Evolutionary conservation across 2,888 invertebrate genomes (phyloP), one percentile per base, ranked within the genome.

Genomic region (Cryptocheilus praepositus): DNA sequence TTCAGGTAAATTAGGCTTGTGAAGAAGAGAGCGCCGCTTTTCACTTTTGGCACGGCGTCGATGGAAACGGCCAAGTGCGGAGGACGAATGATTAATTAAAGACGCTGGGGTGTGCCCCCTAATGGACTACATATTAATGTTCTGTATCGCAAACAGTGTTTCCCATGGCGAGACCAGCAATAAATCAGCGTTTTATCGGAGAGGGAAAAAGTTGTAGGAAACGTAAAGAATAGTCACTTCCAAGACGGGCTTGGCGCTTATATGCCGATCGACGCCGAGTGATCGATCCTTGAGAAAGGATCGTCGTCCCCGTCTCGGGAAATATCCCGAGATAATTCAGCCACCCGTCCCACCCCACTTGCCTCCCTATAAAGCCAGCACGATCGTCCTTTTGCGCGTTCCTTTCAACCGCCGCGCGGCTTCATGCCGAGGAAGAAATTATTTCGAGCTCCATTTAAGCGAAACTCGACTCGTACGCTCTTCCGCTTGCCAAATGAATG

Each of bases 41-140:
- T 68, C 64, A 60, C 73, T 71, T 73, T 77, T 66, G 70, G 58
- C 65, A 59, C n/a, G 19, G 18, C 49, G 25, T 54, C 58, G 56
- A 28, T 43, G 5, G 51, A 43, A n/a, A 36, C 5, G 7, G 13
- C 25, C 36, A n/a, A 36, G 0, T 18, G 19, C 28, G 51, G 51
- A 15, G 54, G 66, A 45, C 71, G 71, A 77, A 79, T 83, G 84
- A 85, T 85, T 84, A 85, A 85, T 85, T 82, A 83, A 83, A 81
- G 74, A 76, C 72, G 71, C 70, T 66, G 49, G 49, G n/a, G 18
- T 16, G 36, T 36, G 36, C 70, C 75, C 74, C 70, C 73, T 85
- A 85, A 85, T 84, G 82, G 81, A 80, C 74, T 77, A 73, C 77
- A 73, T 83, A 84, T 83, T 83, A 83, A 84, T 81, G 81, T 74